A percentile compares a stretch with the other conserved stretches of the same genome.
Conservation (phyloP, 2,113 vertebrate species). For the Pollimyrus isidori region DNA sequence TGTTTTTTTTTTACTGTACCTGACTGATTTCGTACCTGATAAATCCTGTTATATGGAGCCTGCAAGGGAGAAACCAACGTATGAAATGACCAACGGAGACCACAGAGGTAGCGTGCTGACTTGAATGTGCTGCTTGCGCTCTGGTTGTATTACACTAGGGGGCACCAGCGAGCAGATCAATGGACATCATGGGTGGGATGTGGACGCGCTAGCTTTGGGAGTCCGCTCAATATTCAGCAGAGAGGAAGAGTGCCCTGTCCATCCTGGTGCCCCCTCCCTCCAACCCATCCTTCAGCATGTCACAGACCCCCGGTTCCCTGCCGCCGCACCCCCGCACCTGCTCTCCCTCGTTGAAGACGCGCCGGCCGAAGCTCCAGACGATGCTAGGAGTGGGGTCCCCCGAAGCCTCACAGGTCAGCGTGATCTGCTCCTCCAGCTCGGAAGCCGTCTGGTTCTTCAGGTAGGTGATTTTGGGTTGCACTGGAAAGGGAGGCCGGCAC, state of each 20-base stretch:
- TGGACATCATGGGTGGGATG: constrained; percentile 12
- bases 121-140: neutral
- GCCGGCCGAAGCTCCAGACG: constrained; percentile 81
- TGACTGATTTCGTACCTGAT: constrained; percentile 24
- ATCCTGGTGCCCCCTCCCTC: neutral
- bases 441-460: constrained; percentile 87
- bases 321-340: constrained; percentile 65
- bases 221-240: constrained; percentile 14
- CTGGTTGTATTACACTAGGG: neutral
- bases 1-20: constrained; percentile 10
- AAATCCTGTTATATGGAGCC: constrained; percentile 18
- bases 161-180: neutral
- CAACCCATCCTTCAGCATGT: neutral
- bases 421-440: constrained; percentile 87
- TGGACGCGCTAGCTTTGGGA: neutral
- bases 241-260: neutral
- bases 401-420: constrained; percentile 85
- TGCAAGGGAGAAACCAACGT: constrained; percentile 24
- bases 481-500: constrained; percentile 30
- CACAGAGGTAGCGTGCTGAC: neutral
- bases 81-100: constrained; percentile 18
- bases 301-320: neutral
- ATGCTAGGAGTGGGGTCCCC: constrained; percentile 93
- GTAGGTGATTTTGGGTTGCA: constrained; percentile 85
- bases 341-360: constrained; percentile 82